phyloP scores from a whole-genome alignment of 2,888 invertebrate genomes.

The Imbricaverruca yamaguchii region DNA sequence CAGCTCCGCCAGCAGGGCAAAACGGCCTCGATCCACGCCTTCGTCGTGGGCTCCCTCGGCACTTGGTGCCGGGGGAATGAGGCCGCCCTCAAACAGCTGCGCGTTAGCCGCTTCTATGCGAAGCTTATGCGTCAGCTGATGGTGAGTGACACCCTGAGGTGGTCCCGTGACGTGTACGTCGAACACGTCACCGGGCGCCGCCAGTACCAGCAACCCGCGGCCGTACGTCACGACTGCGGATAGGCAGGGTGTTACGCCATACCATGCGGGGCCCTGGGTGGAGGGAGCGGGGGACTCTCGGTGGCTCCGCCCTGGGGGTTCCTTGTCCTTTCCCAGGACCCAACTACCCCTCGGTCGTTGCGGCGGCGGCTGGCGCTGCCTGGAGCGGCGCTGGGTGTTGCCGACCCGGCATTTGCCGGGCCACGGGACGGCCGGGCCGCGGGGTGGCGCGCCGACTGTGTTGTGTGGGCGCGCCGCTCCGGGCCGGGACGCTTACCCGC shows the following conservation, averaged over 20 bases:
- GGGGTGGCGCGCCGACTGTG: too few species aligned
- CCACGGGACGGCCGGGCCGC: too few species aligned
- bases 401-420: too few species aligned
- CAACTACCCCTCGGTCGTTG: not conserved
- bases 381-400: too few species aligned
- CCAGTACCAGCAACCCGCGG: not conserved
- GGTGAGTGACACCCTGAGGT: conserved; percentile 36
- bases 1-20: not conserved
- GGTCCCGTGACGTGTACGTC: conserved; percentile 39
- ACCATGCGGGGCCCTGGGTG: too few species aligned
- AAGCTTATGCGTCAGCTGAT: conserved; percentile 36
- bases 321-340: not conserved
- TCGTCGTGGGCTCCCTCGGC: not conserved
- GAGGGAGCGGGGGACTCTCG: too few species aligned
- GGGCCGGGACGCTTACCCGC: too few species aligned
- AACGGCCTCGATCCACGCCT: not conserved
- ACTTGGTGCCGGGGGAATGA: not conserved
- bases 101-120: conserved; percentile 31
- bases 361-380: not conserved
- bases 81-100: not conserved
- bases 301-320: not conserved
- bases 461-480: too few species aligned
- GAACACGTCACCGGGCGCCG: conserved; percentile 37
- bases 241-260: not conserved
- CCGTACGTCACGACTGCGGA: not conserved